Base-by-base conservation (phyloP, 2,797 vertebrate genomes). In the Arnoldichthys spilopterus region DNA sequence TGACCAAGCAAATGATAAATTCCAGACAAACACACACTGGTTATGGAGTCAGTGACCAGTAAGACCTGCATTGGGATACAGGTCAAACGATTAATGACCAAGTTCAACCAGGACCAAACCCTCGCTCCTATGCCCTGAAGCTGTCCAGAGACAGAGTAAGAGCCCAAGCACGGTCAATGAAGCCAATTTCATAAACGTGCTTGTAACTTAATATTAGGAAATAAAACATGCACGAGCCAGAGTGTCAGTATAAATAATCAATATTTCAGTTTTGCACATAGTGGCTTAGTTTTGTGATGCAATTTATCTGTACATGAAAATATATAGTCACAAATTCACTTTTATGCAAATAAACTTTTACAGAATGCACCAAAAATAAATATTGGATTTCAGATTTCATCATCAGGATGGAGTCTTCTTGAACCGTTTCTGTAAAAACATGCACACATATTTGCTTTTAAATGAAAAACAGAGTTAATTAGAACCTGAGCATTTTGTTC, bases 1-100 rank as follows among this genome's bases (percentile, higher is more conserved):
- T 70, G 66, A 66, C 62, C 37, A 9, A 40, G n/a, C 62, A 43
- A 43, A 66, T 43, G 62, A 62, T 61, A 51, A 61, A 37, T 26
- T 26, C 59, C 49, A 34, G 24, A 32, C 18, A 71, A 51, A 49
- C 47, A 30, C 12, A 67, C 47, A 4, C n/a, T 3, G 24, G 51
- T 12, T 43, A 30, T 12, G 63, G 15, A 78, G 66, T 77, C 62
- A 53, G 54, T 62, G 62, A 78, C 56, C 63, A 70, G 47, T 32
- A 22, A 47, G 34, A 13, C 22, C 34, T 15, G 64, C 37, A 26
- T 11, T 24, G 34, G 34, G 62, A 24, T 43, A 32, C 45, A 32
- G 26, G 26, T n/a, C 26, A 51, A 51, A 20, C 28, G 16, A 30
- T 51, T 43, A 51, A 13, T 49, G 34, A 64, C 18, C 18, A 43